Evolutionary conservation across 2,113 vertebrate genomes (phyloP).

Genomic region (Miniopterus natalensis): DNA sequence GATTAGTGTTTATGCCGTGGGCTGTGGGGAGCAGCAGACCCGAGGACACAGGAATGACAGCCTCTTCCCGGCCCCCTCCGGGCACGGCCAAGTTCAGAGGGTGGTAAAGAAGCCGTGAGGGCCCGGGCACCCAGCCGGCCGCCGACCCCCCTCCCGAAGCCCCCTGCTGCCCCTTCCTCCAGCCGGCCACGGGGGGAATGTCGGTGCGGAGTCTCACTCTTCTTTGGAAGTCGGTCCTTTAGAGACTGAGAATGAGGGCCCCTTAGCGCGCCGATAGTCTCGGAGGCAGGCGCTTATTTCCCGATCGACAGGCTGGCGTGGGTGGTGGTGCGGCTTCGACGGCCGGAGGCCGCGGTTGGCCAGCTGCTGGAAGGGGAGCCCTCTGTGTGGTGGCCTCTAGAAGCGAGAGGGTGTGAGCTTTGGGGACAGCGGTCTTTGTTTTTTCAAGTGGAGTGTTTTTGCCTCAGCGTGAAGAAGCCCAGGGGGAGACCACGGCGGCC

Average conservation of each 20-base stretch:
- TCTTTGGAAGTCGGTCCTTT: neutral
- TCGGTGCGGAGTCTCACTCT: fast-evolving
- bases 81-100: fast-evolving
- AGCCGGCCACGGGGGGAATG: fast-evolving
- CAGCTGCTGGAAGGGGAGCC: fast-evolving
- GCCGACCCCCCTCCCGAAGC: fast-evolving
- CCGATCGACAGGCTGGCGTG: fast-evolving
- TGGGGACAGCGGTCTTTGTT: fast-evolving
- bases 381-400: neutral
- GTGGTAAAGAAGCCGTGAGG: fast-evolving
- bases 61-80: fast-evolving
- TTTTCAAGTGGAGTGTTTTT: neutral
- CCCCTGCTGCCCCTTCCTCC: fast-evolving
- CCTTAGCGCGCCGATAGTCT: neutral
- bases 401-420: neutral
- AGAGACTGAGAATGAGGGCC: neutral
- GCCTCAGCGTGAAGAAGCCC: neutral
- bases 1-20: fast-evolving
- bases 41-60: fast-evolving
- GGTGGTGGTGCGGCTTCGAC: neutral
- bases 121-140: fast-evolving
- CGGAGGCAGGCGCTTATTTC: neutral
- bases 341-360: neutral
- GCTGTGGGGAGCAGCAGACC: fast-evolving
- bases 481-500: fast-evolving